These are phyloP conservation scores for Branchipolynoe longqiensis DNA, from an alignment of 2,888 invertebrate species.

Conservation along the genomic window DNA sequence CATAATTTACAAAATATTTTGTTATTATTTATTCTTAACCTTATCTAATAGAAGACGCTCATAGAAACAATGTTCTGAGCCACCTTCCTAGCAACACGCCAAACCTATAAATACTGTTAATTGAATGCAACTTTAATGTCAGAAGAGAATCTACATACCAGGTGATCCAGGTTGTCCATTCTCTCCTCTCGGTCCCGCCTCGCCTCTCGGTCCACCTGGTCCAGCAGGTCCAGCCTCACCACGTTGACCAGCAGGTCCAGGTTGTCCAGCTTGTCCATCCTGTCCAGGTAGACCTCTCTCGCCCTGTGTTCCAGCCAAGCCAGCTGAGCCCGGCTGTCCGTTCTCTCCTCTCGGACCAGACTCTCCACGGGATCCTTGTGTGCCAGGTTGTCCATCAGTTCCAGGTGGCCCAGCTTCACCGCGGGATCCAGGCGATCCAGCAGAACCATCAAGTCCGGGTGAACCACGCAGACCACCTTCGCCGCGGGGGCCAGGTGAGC, in stretches of 20 bases:
- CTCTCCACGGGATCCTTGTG: conserved; percentile 59
- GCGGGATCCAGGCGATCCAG: conserved; percentile 59
- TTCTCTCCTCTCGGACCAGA: conserved; percentile 34
- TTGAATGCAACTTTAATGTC: too few relatives aligned
- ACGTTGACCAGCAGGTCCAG: conserved; percentile 60
- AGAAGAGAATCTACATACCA: too few relatives aligned
- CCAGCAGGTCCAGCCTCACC: conserved; percentile 47
- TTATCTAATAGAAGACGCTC: too few relatives aligned
- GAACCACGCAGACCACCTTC: conserved; percentile 44
- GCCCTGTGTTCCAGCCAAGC: conserved; percentile 68
- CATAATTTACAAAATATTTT: too few relatives aligned
- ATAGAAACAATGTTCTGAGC: too few relatives aligned
- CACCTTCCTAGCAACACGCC: too few relatives aligned
- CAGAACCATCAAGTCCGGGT: conserved; percentile 43
- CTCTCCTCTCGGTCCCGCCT: conserved; percentile 52
- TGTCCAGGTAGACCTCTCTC: conserved; percentile 60
- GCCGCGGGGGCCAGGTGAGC: conserved; percentile 49
- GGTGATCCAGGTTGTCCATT: conserved; percentile 43
- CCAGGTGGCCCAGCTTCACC: conserved; percentile 63
- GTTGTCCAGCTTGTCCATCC: conserved; percentile 29
- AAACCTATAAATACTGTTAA: too few relatives aligned
- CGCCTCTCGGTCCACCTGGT: conserved; percentile 61
- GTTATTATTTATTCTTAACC: too few relatives aligned
- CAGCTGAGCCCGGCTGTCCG: conserved; percentile 35
- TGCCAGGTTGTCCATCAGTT: conserved; percentile 55